Evolutionary conservation across 2,888 invertebrate genomes (phyloP).

Genomic region (Drosophila flavopinicola): DNA sequence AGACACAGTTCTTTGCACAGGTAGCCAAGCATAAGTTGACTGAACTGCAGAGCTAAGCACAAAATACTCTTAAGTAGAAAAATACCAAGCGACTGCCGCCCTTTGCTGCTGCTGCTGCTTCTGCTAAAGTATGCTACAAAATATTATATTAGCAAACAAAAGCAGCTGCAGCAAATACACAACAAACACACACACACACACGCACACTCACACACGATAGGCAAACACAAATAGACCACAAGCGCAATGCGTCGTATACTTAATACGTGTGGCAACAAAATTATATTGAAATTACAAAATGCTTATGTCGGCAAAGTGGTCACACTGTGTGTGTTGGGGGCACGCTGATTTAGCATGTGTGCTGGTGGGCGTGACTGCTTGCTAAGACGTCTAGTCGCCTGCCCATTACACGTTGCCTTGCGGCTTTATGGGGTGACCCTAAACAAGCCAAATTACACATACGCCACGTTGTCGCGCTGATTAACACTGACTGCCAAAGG

Average conservation of each 20-base stretch:
- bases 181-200: slow-evolving; percentile 16
- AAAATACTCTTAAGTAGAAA: slow-evolving; percentile 43
- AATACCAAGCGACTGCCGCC: slow-evolving; percentile 27
- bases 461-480: neutral
- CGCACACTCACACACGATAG: slow-evolving; percentile 7
- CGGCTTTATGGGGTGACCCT: neutral
- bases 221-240: slow-evolving; percentile 49
- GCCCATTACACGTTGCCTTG: slow-evolving; percentile 30
- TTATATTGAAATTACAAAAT: slow-evolving; percentile 74
- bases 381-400: slow-evolving; percentile 49
- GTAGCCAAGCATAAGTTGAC: slow-evolving; percentile 66
- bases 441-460: slow-evolving; percentile 19
- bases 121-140: slow-evolving; percentile 58
- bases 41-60: slow-evolving; percentile 61
- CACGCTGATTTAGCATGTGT: slow-evolving; percentile 3
- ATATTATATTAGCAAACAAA: slow-evolving; percentile 76
- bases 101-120: neutral
- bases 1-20: slow-evolving; percentile 61
- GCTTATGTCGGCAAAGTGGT: slow-evolving; percentile 37
- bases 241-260: slow-evolving; percentile 68
- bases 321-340: neutral
- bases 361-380: neutral
- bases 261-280: slow-evolving; percentile 55
- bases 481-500: neutral
- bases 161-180: slow-evolving; percentile 60